Base-by-base conservation (phyloP, 2,888 invertebrate species). In the Troglohyphantes excavatus region DNA sequence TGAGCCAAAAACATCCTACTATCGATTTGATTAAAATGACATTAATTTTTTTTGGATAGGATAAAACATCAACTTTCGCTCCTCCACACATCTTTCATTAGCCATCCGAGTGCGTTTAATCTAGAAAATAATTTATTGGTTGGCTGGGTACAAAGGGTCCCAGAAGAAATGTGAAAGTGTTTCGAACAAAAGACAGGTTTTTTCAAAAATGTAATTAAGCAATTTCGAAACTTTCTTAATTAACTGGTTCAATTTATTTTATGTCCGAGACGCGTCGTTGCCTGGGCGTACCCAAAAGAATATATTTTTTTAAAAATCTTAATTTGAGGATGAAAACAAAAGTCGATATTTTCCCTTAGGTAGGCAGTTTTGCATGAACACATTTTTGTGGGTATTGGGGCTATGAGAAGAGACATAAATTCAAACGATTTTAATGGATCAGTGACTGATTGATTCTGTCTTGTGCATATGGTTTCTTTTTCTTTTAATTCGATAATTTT, bases 221-320 rank as follows among this genome's bases (percentile, higher is more conserved):
- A 11, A 19, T 27, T 61, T 61, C n/a, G 13, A 76, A 76, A 61
- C 61, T 76, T 61, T 76, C 29, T 61, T 76, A 76, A 76, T 76
- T 76, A 61, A 76, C 19, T 33, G 33, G 19, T 61, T 29, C 21
- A 61, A 76, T 76, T 59, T 61, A 76, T 61, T 76, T 59, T 11
- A 59, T 61, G n/a, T 33, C 39, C 19, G 21, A 21, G 23, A 19
- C 9, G 27, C 7, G 7, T 11, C 2, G 39, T 2, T 7, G 39
- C 13, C 39, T 7, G 13, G 39, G 39, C 39, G 13, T 39, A 39
- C 39, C 39, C 7, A 39, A 11, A 11, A 39, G 39, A 39, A 39
- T 39, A 39, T 11, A 23, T 19, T 61, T 21, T 6, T 61, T 21
- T 23, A 61, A 61, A 19, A 61, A 19, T 17, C 23, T 11, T n/a